Base-by-base conservation (phyloP, 2,113 vertebrate species). In the Rhinoderma darwinii region DNA sequence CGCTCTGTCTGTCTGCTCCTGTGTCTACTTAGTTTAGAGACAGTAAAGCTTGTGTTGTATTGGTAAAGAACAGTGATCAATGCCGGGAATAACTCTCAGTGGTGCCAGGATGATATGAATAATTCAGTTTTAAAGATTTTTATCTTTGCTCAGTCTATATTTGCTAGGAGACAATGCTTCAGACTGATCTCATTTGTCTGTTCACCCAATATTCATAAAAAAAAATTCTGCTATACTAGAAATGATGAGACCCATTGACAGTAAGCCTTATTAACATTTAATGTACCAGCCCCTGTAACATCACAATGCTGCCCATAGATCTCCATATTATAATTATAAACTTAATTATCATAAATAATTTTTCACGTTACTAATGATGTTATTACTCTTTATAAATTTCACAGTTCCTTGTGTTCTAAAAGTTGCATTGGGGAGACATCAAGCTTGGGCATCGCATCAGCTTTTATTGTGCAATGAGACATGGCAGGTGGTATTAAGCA, bases 81-180 rank as follows among this genome's bases (percentile, higher is more conserved):
- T 70, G 82, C 82, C 82, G 39, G 66, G 47, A 84, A 82, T 44
- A 18, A 18, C 56, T 66, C 35, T 41, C 15, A 5, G 41, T 8
- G 75, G 27, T 82, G 59, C 56, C 82, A 84, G 44, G 15, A 41
- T 25, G 30, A 15, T 41, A 84, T 84, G 20, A 84, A 84, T 84
- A 72, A 84, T 84, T 74, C 66, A 84, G 82, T 56, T 83, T 25
- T 72, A 30, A 25, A 35, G 9, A 73, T 84, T 37, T 18, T 10
- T 82, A 70, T 70, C 81, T 50, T 9, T 15, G 18, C 30, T 47
- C 27, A 70, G 61, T 50, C 61, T 70, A 30, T 50, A 68, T 51
- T 5, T 72, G 25, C 68, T 14, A 4, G 14, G n/a, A 37, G 37
- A 43, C 10, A 22, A 63, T 63, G 56, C 18, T 56, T 59, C 32